Base-by-base conservation (phyloP, 2,797 vertebrate species). In the Meriones psammophilus region DNA sequence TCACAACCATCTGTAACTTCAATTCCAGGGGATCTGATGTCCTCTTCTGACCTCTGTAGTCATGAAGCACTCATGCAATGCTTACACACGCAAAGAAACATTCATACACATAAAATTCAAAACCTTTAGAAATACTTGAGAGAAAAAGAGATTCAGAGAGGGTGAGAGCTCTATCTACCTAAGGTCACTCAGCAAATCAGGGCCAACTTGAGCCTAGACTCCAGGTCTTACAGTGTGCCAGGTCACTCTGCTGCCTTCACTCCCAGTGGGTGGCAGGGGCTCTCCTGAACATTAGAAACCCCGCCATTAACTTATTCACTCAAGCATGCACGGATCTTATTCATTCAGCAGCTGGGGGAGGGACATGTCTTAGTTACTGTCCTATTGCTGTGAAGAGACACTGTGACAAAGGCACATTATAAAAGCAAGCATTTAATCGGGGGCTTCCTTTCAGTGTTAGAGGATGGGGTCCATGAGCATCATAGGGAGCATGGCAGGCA, bases 141-240 rank as follows among this genome's bases (percentile, higher is more conserved):
- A 84, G 46, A 56, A 24, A 80, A 26, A 85, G 30, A 71, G 26
- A 80, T 18, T 80, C 84, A 89, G 83, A 80, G 64, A 95, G 17
- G 42, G 8, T 20, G 58, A 92, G 71, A 24, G 33, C n/a, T 18
- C n/a, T 28, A n/a, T n/a, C n/a, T 39, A 71, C 18, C n/a, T 71
- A 46, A 74, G 62, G 84, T n/a, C 89, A 94, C 68, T 64, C 80
- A 94, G 84, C 80, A 68, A 86, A 93, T 17, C 20, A 24, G 36
- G 24, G 42, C 50, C 90, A 56, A 54, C 10, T n/a, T 36, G 33
- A 74, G 58, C 54, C 68, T 50, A 5, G 36, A 68, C 8, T 13
- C 39, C 62, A 8, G 42, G 13, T 77, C 39, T 95, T 50, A 15
- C 24, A 10, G 9, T 50, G 46, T 54, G 64, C 83, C 42, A 22